phyloP scores from a whole-genome alignment of 2,113 vertebrate species.

The Semnornis frantzii region DNA sequence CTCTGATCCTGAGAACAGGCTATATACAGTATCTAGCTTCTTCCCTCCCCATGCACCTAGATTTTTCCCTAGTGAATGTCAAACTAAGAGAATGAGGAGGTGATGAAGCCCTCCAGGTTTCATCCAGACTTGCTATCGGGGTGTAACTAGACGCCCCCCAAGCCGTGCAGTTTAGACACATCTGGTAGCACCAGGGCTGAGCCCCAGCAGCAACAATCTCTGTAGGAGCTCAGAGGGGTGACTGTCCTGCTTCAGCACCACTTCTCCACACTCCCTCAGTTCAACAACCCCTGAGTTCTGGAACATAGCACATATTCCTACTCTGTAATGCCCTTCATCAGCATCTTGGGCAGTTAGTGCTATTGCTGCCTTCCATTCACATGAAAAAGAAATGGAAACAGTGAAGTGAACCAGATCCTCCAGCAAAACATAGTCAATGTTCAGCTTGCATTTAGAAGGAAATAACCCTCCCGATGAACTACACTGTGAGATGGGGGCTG shows the following conservation, averaged over 20 bases:
- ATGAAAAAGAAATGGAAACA: not conserved
- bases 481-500: not conserved
- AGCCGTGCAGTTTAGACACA: not conserved
- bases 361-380: not conserved
- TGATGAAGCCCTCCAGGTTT: not conserved
- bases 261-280: not conserved
- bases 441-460: slow-evolving; percentile 4
- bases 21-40: not conserved
- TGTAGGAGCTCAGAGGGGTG: not conserved
- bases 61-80: not conserved
- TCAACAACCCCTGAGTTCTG: not conserved
- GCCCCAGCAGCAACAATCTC: not conserved
- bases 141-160: not conserved
- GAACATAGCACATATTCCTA: not conserved
- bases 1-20: not conserved
- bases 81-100: not conserved
- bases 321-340: not conserved
- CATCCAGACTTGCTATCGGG: not conserved
- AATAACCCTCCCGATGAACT: not conserved
- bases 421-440: not conserved
- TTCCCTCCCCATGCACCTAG: not conserved
- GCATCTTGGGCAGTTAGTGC: not conserved
- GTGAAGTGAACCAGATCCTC: not conserved
- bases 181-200: not conserved
- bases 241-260: not conserved